A percentile compares a stretch with the other conserved stretches of the same genome.
Conservation (phyloP, 2,888 invertebrate species). For the Andricus curvator region DNA sequence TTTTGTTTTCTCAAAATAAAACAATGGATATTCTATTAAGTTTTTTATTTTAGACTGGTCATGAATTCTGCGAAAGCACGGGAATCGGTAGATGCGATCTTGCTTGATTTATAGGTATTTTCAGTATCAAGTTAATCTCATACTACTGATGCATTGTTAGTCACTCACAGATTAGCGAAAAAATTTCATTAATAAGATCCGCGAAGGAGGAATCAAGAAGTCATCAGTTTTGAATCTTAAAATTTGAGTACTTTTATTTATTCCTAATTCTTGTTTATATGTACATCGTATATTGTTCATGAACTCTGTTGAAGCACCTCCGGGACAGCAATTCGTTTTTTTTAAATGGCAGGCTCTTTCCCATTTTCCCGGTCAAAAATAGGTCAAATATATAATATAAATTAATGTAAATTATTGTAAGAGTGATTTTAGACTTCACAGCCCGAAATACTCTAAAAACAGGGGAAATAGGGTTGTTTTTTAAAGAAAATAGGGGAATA, state of each 20-base stretch:
- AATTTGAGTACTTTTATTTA: background rate
- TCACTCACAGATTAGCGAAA: constrained; percentile 3
- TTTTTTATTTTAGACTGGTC: constrained; percentile 8
- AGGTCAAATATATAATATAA: too few relatives aligned
- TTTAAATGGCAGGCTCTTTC: too few relatives aligned
- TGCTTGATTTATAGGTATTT: constrained; percentile 32
- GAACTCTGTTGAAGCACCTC: background rate
- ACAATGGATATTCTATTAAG: constrained; percentile 28
- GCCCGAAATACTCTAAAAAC: too few relatives aligned
- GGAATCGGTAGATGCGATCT: constrained; percentile 22
- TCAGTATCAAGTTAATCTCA: constrained; percentile 33
- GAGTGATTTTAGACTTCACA: too few relatives aligned
- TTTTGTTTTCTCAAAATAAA: constrained; percentile 7
- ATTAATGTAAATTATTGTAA: too few relatives aligned
- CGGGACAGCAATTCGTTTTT: too few relatives aligned
- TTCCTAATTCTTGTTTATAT: too few relatives aligned
- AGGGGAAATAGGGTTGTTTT: too few relatives aligned
- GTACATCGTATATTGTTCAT: too few relatives aligned
- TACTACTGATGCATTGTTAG: constrained; percentile 29
- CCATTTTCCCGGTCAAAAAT: too few relatives aligned
- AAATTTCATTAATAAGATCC: constrained; percentile 5
- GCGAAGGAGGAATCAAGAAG: background rate
- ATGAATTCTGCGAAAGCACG: constrained; percentile 16
- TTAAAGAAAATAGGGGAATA: too few relatives aligned
- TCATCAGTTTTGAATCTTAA: background rate